phyloP scores from a whole-genome alignment of 2,113 vertebrate species.

The Melozone crissalis region DNA sequence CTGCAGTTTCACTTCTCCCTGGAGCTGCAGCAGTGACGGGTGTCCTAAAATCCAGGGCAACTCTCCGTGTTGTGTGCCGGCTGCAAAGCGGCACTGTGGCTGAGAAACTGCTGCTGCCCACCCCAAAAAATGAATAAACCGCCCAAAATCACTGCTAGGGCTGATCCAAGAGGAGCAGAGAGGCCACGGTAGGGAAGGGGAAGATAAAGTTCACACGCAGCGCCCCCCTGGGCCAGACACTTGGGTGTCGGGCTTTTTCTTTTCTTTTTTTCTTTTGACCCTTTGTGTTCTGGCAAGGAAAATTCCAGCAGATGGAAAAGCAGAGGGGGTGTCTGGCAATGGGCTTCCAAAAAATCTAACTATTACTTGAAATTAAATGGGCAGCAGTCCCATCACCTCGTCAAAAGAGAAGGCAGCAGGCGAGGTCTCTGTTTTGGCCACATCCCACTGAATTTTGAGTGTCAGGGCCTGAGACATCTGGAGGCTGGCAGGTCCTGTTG shows the following conservation, averaged over 20 bases:
- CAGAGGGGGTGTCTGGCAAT: background rate
- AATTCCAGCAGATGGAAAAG: background rate
- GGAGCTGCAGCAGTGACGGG: background rate
- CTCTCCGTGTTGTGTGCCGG: accelerated
- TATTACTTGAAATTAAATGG: background rate
- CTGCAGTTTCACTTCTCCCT: conserved; percentile 8
- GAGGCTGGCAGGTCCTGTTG: accelerated
- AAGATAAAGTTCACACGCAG: background rate
- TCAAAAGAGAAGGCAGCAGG: background rate
- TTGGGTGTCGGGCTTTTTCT: background rate
- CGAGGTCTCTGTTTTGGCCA: accelerated
- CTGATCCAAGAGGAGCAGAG: background rate
- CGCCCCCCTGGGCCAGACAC: accelerated
- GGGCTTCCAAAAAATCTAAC: background rate
- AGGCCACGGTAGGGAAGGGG: accelerated
- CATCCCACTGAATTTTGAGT: background rate
- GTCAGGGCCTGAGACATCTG: background rate
- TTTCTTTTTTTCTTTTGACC: background rate
- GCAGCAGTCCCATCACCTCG: accelerated
- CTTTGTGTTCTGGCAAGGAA: background rate
- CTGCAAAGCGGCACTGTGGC: background rate
- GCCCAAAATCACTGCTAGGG: background rate
- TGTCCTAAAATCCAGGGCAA: background rate
- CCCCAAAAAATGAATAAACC: background rate
- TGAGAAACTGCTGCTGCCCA: background rate